Evolutionary conservation across 2,113 vertebrate genomes (phyloP), one percentile per base, ranked within the genome.

Genomic region (Physeter macrocephalus): DNA sequence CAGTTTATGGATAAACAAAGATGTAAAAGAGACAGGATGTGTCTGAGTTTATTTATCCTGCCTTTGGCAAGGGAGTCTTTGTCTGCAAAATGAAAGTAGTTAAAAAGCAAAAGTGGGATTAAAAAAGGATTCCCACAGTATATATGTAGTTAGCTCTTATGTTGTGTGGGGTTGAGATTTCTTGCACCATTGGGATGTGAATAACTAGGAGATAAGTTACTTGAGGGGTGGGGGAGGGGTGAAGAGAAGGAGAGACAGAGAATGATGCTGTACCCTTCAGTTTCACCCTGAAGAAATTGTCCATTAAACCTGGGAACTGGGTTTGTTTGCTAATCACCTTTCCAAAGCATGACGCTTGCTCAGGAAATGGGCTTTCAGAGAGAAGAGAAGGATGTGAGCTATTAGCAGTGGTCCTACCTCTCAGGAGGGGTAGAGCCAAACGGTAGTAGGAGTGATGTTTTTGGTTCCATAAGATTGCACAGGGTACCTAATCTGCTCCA

Each of bases 1-100:
- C 88, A 89, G 66, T 94, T 96, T 74, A 91, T 93, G 62, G 82
- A 75, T 87, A 81, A 72, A 97, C 67, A 97, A 84, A 97, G 83
- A 93, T 89, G 59, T 62, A 52, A 94, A n/a, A 27, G 46, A 96
- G 72, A 92, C 72, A 83, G 85, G 91, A 72, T 62, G 36, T 81
- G 59, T 66, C 95, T 81, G 62, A 74, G 77, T 96, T 97, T 95
- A 88, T 90, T 95, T 93, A 81, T 41, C 59, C 49, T 93, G 75
- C 77, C 89, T 82, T 75, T 64, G 88, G 75, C 88, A 94, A 94
- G 46, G 81, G n/a, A 91, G 52, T 81, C 36, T 95, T 96, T 23
- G 54, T 78, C 43, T 27, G 31, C 41, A 86, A 85, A 93, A 93
- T n/a, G 74, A 64, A 88, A 88, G 57, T 78, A 23, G 67, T 31